Conservation (phyloP, 2,888 invertebrate species). For the Dascillus cervinus region DNA sequence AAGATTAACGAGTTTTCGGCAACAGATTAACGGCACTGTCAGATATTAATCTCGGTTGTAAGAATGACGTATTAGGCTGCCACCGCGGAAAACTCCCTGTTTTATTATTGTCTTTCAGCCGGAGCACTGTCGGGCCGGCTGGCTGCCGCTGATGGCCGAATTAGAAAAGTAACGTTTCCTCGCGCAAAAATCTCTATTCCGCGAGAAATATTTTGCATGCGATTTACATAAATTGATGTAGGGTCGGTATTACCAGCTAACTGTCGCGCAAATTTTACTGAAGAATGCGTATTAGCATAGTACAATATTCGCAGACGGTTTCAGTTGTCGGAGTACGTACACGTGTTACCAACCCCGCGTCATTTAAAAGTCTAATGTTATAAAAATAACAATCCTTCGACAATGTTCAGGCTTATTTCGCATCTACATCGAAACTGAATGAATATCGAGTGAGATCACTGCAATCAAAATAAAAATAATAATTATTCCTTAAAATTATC, state of each 20-base stretch:
- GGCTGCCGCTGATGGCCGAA: too few species aligned
- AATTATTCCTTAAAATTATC: too few species aligned
- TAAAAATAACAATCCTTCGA: conserved; percentile 13
- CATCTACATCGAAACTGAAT: too few species aligned
- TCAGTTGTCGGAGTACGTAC: conserved; percentile 18
- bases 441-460: too few species aligned
- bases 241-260: conserved; percentile 5
- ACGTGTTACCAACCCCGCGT: conserved; percentile 14
- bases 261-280: conserved; percentile 7
- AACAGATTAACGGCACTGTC: conserved; percentile 34
- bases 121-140: too few species aligned
- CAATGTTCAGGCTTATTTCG: conserved; percentile 9
- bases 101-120: not conserved
- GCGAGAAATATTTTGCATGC: conserved; percentile 1
- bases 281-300: conserved; percentile 17
- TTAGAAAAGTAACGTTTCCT: too few species aligned
- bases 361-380: conserved; percentile 18
- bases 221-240: conserved; percentile 8
- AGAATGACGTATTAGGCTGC: conserved; percentile 26
- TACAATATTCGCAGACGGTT: conserved; percentile 15
- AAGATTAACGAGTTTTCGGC: conserved; percentile 38
- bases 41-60: conserved; percentile 30
- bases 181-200: too few species aligned
- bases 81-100: not conserved
- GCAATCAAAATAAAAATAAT: too few species aligned